A percentile compares a stretch with the other conserved stretches of the same genome.
Evolutionary conservation across 30 jellyfish, hydroid and myxozoan species (phyloP).

Genomic region (Haliclystus octoradiatus): DNA sequence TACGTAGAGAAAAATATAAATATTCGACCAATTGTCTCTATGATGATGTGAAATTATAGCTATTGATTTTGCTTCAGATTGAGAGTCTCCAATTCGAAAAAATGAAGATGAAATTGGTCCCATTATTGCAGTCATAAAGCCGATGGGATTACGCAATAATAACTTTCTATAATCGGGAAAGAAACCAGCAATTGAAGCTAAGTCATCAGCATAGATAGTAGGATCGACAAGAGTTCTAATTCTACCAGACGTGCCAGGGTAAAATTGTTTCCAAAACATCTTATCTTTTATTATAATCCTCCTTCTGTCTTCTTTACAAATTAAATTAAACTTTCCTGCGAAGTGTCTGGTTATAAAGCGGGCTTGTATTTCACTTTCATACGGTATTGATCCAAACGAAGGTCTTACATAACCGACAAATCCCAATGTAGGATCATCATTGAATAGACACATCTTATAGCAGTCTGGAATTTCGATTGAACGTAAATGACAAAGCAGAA

Average conservation of each 20-base stretch:
- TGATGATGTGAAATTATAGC: constrained; percentile 44
- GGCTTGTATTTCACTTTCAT: constrained; percentile 71
- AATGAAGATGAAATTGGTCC: constrained; percentile 85
- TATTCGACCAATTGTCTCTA: constrained; percentile 23
- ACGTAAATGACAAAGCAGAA: constrained; percentile 18
- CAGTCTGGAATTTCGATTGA: constrained; percentile 11
- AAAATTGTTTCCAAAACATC: constrained; percentile 51
- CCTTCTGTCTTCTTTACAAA: constrained; percentile 15
- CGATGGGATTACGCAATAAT: constrained; percentile 51
- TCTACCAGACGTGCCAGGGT: constrained; percentile 46
- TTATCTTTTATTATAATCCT: constrained; percentile 27
- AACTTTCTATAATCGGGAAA: constrained; percentile 78
- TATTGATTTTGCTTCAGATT: constrained; percentile 32
- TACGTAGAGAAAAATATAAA: constrained; percentile 27
- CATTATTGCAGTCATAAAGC: constrained; percentile 52
- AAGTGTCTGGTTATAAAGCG: constrained; percentile 69
- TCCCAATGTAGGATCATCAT: constrained; percentile 54
- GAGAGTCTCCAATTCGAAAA: constrained; percentile 52
- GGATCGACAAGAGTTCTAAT: constrained; percentile 72
- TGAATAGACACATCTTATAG: constrained; percentile 54
- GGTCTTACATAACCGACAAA: constrained; percentile 76
- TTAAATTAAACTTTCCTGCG: constrained; percentile 35
- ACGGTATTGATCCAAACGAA: constrained; percentile 79
- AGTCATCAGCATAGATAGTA: constrained; percentile 56
- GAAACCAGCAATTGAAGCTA: constrained; percentile 56